phyloP scores from a whole-genome alignment of 2,797 vertebrate genomes.

The Hoplostethus atlanticus region DNA sequence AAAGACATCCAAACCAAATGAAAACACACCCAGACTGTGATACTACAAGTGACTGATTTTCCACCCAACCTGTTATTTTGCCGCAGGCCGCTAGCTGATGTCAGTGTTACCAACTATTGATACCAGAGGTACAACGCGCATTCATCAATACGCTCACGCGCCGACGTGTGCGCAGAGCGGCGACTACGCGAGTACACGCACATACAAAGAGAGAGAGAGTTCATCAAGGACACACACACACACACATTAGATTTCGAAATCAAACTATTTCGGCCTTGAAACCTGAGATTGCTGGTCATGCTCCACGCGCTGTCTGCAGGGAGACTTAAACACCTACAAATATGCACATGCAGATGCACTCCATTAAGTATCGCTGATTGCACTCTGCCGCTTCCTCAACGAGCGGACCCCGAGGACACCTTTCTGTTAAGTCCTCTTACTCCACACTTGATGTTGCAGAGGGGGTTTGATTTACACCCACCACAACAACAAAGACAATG shows the following conservation, averaged over 20 bases:
- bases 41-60: conserved; percentile 52
- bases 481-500: conserved; percentile 31
- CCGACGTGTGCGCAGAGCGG: conserved; percentile 20
- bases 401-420: conserved; percentile 37
- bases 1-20: conserved; percentile 62
- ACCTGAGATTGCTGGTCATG: conserved; percentile 37
- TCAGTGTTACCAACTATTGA: conserved; percentile 42
- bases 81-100: conserved; percentile 54
- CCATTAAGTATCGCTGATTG: conserved; percentile 56
- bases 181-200: conserved; percentile 13
- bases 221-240: conserved; percentile 19
- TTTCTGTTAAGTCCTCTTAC: conserved; percentile 25
- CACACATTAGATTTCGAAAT: conserved; percentile 31
- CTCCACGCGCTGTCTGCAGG: conserved; percentile 33
- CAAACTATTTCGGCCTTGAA: conserved; percentile 50
- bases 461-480: conserved; percentile 35
- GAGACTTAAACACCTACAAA: conserved; percentile 53
- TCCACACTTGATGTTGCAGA: conserved; percentile 8
- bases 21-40: conserved; percentile 65
- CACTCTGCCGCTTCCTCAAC: conserved; percentile 20
- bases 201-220: conserved; percentile 7
- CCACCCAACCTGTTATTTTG: conserved; percentile 27
- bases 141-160: conserved; percentile 10
- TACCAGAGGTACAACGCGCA: conserved; percentile 39
- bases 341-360: conserved; percentile 50